Conservation (phyloP, 2,797 vertebrate genomes). For the Falco naumanni region DNA sequence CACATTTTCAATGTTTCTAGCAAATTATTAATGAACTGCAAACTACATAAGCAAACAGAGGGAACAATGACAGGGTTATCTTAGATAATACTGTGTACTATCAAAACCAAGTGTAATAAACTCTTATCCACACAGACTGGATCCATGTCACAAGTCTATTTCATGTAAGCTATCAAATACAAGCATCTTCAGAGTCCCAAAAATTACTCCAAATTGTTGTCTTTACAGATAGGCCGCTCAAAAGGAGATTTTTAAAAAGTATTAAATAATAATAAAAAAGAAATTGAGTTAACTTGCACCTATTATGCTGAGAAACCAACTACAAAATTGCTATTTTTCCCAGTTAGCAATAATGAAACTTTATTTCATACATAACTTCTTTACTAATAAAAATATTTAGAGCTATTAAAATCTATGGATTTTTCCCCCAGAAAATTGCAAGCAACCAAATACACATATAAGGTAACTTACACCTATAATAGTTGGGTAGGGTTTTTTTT, state of each 20-base stretch:
- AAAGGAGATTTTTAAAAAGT: not conserved
- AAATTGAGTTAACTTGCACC: not conserved
- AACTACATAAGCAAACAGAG: not conserved
- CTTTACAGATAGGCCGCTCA: not conserved
- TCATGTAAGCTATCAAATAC: not conserved
- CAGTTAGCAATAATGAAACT: not conserved
- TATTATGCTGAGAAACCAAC: not conserved
- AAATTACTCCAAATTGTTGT: not conserved
- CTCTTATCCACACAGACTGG: not conserved
- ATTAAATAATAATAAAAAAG: not conserved
- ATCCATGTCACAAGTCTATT: not conserved
- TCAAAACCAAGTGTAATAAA: not conserved
- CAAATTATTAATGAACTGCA: constrained; percentile 4
- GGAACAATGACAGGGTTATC: not conserved
- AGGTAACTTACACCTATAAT: not conserved
- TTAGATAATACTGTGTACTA: not conserved
- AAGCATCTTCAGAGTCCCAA: not conserved
- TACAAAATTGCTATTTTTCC: not conserved
- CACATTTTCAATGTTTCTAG: not conserved
- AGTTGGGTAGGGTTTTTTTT: not conserved
- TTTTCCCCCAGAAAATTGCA: not conserved
- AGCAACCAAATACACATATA: not conserved
- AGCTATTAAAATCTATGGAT: not conserved
- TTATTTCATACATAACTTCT: not conserved
- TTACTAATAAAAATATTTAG: not conserved